Evolutionary conservation across 2,888 invertebrate genomes (phyloP), one percentile per base, ranked within the genome.

Genomic region (Morpho deidamia): DNA sequence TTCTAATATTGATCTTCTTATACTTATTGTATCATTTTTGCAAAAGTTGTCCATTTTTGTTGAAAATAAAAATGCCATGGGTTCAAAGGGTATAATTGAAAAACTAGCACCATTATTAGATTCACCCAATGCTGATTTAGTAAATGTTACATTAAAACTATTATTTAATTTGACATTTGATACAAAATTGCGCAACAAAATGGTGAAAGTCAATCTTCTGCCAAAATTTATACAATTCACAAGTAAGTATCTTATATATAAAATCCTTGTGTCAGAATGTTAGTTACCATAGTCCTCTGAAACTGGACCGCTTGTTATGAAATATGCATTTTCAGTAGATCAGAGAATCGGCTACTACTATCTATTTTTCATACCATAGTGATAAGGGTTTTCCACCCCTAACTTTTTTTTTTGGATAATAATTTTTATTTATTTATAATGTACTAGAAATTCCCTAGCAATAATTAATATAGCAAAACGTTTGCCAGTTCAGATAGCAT

Each of bases 151-250:
- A 14, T 90, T 98, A 41, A 95, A 97, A 71, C 90, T 99, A 51
- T 89, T 99, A 12, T 97, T 97, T 75, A 99, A 99, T 92, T 92
- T 99, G 63, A 97, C 98, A 9, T 99, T 99, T 86, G 99, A 99
- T 79, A 91, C 94, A 14, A 94, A 95, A 72, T 82, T 97, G 58
- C 91, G 98, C 44, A 93, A 93, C 65, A 95, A 95, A 87, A 98
- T 99, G 94, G 93, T 99, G 61, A 94, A 95, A 78, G 92, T 94
- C 70, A 98, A 97, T 32, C 90, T 98, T 55, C 84, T 99, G 58
- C 96, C 97, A 10, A 97, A 97, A 86, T 91, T 99, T 65, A 96
- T 98, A 44, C 94, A 95, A 74, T 92, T 96, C 62, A 92, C 98
- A 67, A 94, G 97, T 94, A 90, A 91, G 93, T 64, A 10, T 42